These are phyloP conservation scores for Parelbella ahira DNA, from an alignment of 2,888 invertebrate genomes.

Conservation along the genomic window DNA sequence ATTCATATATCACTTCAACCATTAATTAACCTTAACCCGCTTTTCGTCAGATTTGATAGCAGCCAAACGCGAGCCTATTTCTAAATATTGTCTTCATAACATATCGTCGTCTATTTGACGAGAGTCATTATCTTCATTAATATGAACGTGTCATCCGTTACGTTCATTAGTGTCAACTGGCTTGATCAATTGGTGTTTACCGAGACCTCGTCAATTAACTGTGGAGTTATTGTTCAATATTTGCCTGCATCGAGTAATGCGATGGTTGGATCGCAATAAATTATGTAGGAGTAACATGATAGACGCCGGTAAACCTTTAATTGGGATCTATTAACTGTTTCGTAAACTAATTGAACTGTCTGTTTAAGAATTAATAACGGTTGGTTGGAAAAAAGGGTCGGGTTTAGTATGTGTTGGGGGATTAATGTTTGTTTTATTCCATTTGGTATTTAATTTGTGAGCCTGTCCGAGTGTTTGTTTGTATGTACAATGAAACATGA, in stretches of 20 bases:
- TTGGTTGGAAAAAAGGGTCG: slow-evolving; percentile 4
- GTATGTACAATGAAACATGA: too few relatives aligned
- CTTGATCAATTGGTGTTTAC: slow-evolving; percentile 32
- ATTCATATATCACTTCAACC: too few relatives aligned
- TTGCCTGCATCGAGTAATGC: slow-evolving; percentile 18
- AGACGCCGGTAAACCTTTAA: neutral
- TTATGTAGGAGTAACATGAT: slow-evolving; percentile 1
- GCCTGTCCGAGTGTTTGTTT: too few relatives aligned
- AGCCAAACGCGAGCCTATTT: too few relatives aligned
- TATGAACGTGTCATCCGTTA: slow-evolving; percentile 24
- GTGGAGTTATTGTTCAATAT: slow-evolving; percentile 22
- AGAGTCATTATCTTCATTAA: slow-evolving; percentile 25
- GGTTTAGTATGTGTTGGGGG: neutral
- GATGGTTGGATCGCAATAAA: slow-evolving; percentile 5
- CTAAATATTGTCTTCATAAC: too few relatives aligned
- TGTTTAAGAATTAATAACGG: slow-evolving; percentile 9
- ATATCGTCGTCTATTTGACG: slow-evolving; percentile 2
- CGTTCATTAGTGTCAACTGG: slow-evolving; percentile 28
- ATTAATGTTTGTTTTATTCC: neutral
- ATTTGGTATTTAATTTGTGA: too few relatives aligned
- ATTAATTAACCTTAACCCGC: too few relatives aligned
- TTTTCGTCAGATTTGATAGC: too few relatives aligned
- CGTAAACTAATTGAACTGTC: slow-evolving; percentile 6
- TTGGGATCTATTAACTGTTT: slow-evolving; percentile 3
- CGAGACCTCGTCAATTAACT: slow-evolving; percentile 23